These are phyloP conservation scores for Eulemur rufifrons DNA, from an alignment of 2,113 vertebrate species.

Conservation along the genomic window DNA sequence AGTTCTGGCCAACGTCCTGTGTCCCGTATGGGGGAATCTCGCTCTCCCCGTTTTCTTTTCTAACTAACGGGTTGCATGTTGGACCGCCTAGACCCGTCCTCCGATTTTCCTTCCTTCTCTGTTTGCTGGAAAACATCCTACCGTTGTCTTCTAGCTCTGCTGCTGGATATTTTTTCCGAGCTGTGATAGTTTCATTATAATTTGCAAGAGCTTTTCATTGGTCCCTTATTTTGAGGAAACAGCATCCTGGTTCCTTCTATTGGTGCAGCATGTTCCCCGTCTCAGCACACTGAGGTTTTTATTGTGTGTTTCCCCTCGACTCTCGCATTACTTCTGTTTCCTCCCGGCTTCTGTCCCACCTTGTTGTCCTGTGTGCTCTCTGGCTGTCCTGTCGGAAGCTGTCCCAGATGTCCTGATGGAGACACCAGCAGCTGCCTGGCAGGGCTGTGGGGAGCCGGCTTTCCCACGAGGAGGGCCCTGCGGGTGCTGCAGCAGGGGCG, in stretches of 20 bases:
- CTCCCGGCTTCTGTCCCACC: background rate
- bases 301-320: too few species aligned
- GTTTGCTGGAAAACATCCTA: background rate
- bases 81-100: accelerated
- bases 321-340: background rate
- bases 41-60: background rate
- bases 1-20: background rate
- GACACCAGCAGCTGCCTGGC: background rate
- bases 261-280: background rate
- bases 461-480: background rate
- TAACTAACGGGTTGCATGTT: too few species aligned
- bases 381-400: background rate
- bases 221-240: background rate
- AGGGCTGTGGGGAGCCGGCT: background rate
- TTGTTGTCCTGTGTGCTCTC: background rate
- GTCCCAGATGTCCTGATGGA: background rate
- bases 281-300: background rate
- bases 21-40: background rate
- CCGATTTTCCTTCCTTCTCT: background rate
- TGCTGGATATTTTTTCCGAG: background rate
- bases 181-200: background rate
- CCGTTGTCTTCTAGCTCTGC: background rate
- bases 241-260: background rate
- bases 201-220: background rate
- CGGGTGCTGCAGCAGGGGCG: background rate